Evolutionary conservation across 2,113 vertebrate species (phyloP), one percentile per base, ranked within the genome.

Genomic region (Phaethornis superciliosus): DNA sequence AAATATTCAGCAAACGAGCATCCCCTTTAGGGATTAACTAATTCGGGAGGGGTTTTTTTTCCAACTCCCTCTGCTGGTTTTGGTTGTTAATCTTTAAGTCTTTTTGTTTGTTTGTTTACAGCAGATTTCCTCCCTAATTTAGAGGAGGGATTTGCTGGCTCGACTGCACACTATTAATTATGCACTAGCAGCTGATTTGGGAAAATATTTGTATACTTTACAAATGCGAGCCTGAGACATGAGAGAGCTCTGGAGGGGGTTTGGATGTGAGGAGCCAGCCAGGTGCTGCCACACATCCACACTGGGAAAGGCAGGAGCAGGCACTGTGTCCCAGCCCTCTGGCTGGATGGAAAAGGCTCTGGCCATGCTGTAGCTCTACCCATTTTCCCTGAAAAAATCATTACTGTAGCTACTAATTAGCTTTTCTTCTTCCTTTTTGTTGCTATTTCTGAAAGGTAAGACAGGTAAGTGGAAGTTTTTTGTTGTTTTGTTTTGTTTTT

Each of bases 1-100:
- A 86, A 93, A 86, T 89, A 90, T 72, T 71, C 81, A 64, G 69
- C 47, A 91, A 85, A 80, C 7, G 21, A 64, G 64, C 69, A 89
- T 85, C 91, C 51, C 71, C 81, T 89, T 83, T 35, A 79, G 79
- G 77, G 68, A 85, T 93, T 84, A 90, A 67, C 58, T 67, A 15
- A 24, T 49, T 79, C 7, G 0, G 75, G 60, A 58, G 47, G 3
- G 2, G 68, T 91, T 92, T 83, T 40, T 40, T 40, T 40, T 12
- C 40, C 28, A 63, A 16, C 71, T 93, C 86, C 89, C 85, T 2
- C 7, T 30, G 47, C 47, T n/a, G 19, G n/a, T 54, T 67, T 37
- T 63, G 67, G 40, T 24, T 55, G 68, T 84, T 63, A 33, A 44
- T 87, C 3, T 70, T 64, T 69, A 19, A 59, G n/a, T 15, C 55